Conservation (phyloP, 2,113 vertebrate species). For the Limanda limanda region DNA sequence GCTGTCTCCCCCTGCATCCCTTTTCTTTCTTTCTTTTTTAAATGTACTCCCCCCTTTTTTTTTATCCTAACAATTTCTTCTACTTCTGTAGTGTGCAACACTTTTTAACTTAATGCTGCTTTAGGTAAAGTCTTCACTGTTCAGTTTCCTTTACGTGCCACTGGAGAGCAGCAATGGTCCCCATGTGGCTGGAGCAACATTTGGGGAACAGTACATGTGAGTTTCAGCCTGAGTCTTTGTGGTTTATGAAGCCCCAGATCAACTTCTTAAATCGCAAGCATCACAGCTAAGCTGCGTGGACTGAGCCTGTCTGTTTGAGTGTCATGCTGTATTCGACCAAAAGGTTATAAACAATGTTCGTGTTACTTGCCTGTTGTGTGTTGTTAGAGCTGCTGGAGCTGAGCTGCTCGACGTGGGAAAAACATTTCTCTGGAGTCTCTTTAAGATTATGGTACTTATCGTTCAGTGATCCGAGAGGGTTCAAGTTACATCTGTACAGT, state of each 20-base stretch:
- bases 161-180: conserved; percentile 54
- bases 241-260: conserved; percentile 4
- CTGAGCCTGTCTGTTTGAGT: not conserved
- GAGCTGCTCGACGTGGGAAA: not conserved
- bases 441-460: not conserved
- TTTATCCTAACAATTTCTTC: not conserved
- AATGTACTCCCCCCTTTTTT: not conserved
- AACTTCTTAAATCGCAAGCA: conserved; percentile 13
- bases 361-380: not conserved
- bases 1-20: conserved; percentile 60
- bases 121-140: not conserved
- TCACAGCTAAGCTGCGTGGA: not conserved
- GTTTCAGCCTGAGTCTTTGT: conserved; percentile 8
- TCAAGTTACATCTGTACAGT: not conserved
- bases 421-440: conserved; percentile 6
- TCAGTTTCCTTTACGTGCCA: conserved; percentile 45
- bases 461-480: conserved; percentile 1
- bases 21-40: conserved; percentile 26
- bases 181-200: conserved; percentile 8
- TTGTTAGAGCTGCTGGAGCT: not conserved
- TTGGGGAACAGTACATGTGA: conserved; percentile 2
- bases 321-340: not conserved
- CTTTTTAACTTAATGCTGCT: not conserved
- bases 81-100: not conserved
- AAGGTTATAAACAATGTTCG: too few species aligned